phyloP scores from a whole-genome alignment of 1,140 invertebrate species.

The Lithobius niger region DNA sequence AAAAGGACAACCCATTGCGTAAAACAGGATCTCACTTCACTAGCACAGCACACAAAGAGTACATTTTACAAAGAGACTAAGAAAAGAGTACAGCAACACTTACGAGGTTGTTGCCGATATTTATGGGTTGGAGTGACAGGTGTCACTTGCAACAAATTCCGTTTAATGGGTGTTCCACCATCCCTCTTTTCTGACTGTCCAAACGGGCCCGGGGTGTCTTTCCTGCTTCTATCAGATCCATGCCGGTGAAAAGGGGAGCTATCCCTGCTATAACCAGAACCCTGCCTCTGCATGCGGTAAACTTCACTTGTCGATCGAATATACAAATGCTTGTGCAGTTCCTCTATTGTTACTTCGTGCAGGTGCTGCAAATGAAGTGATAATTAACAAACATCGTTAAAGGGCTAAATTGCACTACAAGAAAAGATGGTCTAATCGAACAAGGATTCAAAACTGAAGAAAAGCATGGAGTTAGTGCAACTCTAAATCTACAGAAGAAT shows the following conservation, averaged over 20 bases:
- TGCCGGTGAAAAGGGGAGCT: not conserved
- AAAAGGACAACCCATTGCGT: too few relatives aligned
- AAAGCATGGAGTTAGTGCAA: too few relatives aligned
- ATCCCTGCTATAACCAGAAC: not conserved
- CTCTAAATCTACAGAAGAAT: too few relatives aligned
- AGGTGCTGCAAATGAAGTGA: slow-evolving; percentile 37
- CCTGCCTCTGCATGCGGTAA: not conserved
- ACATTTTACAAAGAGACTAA: too few relatives aligned
- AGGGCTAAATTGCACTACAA: too few relatives aligned
- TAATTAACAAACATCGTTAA: too few relatives aligned
- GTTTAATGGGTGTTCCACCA: not conserved
- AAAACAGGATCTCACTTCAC: too few relatives aligned
- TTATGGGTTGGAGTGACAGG: not conserved
- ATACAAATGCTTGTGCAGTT: slow-evolving; percentile 60
- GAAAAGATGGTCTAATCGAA: too few relatives aligned
- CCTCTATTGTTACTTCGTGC: slow-evolving; percentile 52
- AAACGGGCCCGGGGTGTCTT: not conserved
- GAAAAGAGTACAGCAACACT: too few relatives aligned
- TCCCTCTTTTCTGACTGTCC: not conserved
- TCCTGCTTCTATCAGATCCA: not conserved
- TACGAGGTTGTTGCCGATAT: not conserved
- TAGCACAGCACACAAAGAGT: too few relatives aligned
- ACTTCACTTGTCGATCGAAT: slow-evolving; percentile 45
- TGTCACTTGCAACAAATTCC: not conserved
- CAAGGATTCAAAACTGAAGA: too few relatives aligned